Conservation (phyloP, 1,140 invertebrate species). For the Magallana angulata region DNA sequence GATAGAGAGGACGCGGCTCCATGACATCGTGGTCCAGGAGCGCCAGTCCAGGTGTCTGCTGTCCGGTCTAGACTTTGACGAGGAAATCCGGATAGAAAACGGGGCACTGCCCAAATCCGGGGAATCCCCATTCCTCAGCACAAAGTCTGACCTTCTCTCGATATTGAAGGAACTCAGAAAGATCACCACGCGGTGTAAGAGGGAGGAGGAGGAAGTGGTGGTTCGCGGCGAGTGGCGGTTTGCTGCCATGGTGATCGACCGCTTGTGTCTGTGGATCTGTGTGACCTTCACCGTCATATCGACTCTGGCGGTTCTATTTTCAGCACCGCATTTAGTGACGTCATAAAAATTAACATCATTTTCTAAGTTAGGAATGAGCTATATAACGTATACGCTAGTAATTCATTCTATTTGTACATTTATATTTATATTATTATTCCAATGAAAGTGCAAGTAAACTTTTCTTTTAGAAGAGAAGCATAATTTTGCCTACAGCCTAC, state of each 20-base stretch:
- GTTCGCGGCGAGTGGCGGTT: conserved; percentile 96
- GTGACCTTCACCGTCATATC: conserved; percentile 98
- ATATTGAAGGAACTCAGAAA: conserved; percentile 98
- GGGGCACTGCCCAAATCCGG: conserved; percentile 46
- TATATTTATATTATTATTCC: too few species aligned
- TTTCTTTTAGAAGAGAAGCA: too few species aligned
- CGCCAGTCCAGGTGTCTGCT: conserved; percentile 47
- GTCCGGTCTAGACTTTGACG: conserved; percentile 38
- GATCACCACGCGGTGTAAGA: conserved; percentile 83
- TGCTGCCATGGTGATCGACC: conserved; percentile 99
- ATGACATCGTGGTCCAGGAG: conserved; percentile 51
- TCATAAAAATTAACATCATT: neutral
- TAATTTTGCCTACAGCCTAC: too few species aligned
- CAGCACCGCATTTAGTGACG: conserved; percentile 71
- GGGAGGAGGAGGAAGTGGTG: conserved; percentile 79
- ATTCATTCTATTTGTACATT: too few species aligned
- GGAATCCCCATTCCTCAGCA: conserved; percentile 58
- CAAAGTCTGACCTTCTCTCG: conserved; percentile 86
- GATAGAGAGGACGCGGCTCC: conserved; percentile 46
- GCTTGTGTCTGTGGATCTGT: conserved; percentile 99
- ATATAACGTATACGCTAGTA: too few species aligned
- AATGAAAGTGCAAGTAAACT: too few species aligned
- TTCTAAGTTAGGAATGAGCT: too few species aligned
- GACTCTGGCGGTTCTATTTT: conserved; percentile 94
- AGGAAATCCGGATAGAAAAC: conserved; percentile 53